phyloP scores from a whole-genome alignment of 1,140 invertebrate species.

The Drosophila virilis region DNA sequence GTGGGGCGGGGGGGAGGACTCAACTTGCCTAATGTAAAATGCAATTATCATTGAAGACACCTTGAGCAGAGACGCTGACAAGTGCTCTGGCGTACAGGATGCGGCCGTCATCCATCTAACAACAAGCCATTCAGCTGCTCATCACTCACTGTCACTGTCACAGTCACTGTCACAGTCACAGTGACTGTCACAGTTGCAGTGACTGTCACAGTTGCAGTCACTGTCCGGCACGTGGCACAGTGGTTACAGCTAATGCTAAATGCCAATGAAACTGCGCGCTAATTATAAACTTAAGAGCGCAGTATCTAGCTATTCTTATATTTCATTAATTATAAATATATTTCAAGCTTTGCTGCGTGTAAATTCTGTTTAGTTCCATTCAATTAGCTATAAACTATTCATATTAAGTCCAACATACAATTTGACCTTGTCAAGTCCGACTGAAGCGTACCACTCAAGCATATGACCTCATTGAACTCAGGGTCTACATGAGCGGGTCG shows the following conservation, averaged over 20 bases:
- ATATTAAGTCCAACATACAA: too few species aligned
- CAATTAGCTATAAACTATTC: too few species aligned
- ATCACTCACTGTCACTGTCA: constrained; percentile 18
- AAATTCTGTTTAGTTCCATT: too few species aligned
- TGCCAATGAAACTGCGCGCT: too few species aligned
- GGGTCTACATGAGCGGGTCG: too few species aligned
- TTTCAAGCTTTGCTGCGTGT: too few species aligned
- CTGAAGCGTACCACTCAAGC: too few species aligned
- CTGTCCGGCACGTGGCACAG: constrained; percentile 21
- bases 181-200: background rate
- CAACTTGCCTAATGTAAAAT: constrained; percentile 50
- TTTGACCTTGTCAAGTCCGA: too few species aligned
- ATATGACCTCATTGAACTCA: too few species aligned
- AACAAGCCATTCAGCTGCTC: background rate
- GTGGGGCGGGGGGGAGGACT: background rate
- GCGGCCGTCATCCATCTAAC: background rate
- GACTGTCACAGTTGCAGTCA: background rate
- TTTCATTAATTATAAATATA: too few species aligned
- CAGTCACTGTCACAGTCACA: background rate
- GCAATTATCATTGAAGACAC: constrained; percentile 52
- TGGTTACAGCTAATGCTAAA: constrained; percentile 2
- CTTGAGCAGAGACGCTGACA: constrained; percentile 2
- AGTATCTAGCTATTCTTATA: too few species aligned
- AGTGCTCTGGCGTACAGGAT: background rate
- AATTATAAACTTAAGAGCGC: too few species aligned